A percentile compares a stretch with the other conserved stretches of the same genome.
Evolutionary conservation across 2,797 vertebrate genomes (phyloP).

Genomic region (Melanotaenia maccullochi): DNA sequence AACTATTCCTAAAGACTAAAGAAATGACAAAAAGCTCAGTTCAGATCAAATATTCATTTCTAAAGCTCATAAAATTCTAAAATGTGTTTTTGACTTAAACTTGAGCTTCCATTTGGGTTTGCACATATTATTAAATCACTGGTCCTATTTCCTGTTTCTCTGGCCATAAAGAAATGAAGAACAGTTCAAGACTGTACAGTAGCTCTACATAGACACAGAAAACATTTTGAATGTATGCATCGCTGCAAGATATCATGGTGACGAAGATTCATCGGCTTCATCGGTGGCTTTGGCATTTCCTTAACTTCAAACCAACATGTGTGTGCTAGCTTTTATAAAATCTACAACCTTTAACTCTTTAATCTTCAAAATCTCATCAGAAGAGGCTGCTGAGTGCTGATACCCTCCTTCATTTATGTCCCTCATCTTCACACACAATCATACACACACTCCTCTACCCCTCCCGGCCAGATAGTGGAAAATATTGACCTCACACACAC

Average conservation of each 20-base stretch:
- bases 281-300: background rate
- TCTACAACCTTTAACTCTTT: background rate
- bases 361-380: slow-evolving; percentile 33
- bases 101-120: background rate
- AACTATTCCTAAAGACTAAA: no score
- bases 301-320: background rate
- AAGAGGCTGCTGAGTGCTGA: slow-evolving; percentile 45
- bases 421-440: slow-evolving; percentile 2
- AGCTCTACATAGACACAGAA: background rate
- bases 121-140: no score
- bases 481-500: slow-evolving; percentile 61
- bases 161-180: background rate
- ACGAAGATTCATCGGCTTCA: background rate
- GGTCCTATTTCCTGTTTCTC: no score
- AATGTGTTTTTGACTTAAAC: no score
- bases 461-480: slow-evolving; percentile 52
- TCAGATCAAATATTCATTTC: no score
- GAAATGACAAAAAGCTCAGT: no score
- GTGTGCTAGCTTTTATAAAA: background rate
- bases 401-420: slow-evolving; percentile 35
- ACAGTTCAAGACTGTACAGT: background rate
- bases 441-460: slow-evolving; percentile 17
- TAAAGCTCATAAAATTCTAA: no score
- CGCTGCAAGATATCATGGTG: background rate
- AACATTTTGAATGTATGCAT: background rate